phyloP scores from a whole-genome alignment of 2,888 invertebrate genomes.

The Ophion ellenae region DNA sequence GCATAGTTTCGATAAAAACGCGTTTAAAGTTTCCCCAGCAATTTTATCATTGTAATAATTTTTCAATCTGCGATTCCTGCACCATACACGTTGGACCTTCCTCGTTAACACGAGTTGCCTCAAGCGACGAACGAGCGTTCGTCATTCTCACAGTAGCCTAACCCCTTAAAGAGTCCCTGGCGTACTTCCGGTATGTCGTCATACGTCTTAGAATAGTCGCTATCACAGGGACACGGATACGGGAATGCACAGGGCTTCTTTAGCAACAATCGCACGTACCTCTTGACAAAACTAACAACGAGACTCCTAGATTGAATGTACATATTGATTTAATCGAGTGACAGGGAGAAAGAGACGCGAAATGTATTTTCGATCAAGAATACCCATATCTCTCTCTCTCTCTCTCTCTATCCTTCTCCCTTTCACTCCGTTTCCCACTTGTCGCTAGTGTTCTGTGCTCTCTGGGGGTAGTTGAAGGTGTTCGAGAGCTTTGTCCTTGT shows the following conservation, averaged over 20 bases:
- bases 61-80: too few species aligned
- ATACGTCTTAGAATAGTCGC: slow-evolving; percentile 6
- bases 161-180: too few species aligned
- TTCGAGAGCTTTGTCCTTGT: slow-evolving; percentile 56
- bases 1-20: too few species aligned
- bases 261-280: slow-evolving; percentile 61
- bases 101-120: too few species aligned
- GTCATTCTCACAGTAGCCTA: too few species aligned
- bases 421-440: background rate
- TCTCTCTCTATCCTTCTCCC: slow-evolving; percentile 17
- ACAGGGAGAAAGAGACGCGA: slow-evolving; percentile 21
- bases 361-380: slow-evolving; percentile 27
- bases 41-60: too few species aligned
- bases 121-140: too few species aligned
- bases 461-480: slow-evolving; percentile 70
- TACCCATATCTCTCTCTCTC: slow-evolving; percentile 37
- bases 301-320: slow-evolving; percentile 54
- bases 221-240: slow-evolving; percentile 11
- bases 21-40: too few species aligned
- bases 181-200: background rate
- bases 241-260: slow-evolving; percentile 24
- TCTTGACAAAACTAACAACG: slow-evolving; percentile 59
- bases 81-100: too few species aligned
- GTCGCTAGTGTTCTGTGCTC: slow-evolving; percentile 63
- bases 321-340: slow-evolving; percentile 57